Conservation (phyloP, 2,888 invertebrate genomes). For the Apodemia zela region DNA sequence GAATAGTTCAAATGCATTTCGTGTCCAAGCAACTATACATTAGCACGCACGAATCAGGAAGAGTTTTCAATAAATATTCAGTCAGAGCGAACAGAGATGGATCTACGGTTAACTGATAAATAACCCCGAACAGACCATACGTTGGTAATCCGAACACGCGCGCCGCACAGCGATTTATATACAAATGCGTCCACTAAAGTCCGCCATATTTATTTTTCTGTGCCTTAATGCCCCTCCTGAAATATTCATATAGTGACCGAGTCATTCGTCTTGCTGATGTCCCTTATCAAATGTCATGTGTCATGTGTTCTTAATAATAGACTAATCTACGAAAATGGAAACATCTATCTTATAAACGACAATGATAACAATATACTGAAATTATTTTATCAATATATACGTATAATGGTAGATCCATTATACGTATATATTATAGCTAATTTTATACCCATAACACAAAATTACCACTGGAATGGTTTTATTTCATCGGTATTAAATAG, state of each 20-base stretch:
- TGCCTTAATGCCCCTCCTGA: slow-evolving; percentile 69
- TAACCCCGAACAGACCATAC: slow-evolving; percentile 45
- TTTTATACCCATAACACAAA: no score
- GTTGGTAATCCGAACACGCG: slow-evolving; percentile 65
- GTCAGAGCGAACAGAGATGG: slow-evolving; percentile 47
- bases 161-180: slow-evolving; percentile 68
- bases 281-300: slow-evolving; percentile 57
- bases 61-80: slow-evolving; percentile 61
- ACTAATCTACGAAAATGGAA: slow-evolving; percentile 18
- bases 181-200: slow-evolving; percentile 70
- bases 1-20: neutral
- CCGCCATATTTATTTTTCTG: slow-evolving; percentile 74
- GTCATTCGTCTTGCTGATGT: slow-evolving; percentile 68
- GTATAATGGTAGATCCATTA: no score
- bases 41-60: slow-evolving; percentile 9
- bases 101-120: slow-evolving; percentile 65
- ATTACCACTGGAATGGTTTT: no score
- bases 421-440: no score
- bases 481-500: no score
- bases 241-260: slow-evolving; percentile 74
- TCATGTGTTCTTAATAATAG: slow-evolving; percentile 32
- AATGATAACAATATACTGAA: neutral
- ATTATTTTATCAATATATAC: neutral
- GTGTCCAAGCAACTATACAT: neutral
- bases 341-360: neutral